phyloP scores from a whole-genome alignment of 37 sponge, comb jelly and placozoan genomes.

The Ephydatia muelleri region DNA sequence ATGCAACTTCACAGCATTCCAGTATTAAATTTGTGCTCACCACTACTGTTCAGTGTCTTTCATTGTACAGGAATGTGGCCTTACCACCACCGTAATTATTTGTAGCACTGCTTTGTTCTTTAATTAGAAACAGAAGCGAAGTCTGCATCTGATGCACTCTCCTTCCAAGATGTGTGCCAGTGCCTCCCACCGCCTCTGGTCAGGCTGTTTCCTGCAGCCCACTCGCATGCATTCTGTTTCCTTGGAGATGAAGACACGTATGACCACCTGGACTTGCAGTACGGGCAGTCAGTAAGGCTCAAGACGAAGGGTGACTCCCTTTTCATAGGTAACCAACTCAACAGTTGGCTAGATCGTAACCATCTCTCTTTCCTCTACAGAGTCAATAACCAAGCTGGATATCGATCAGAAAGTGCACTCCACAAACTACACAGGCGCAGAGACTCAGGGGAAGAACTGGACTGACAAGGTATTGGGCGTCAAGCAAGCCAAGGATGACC shows the following conservation, averaged over 20 bases:
- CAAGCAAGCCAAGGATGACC: conserved; percentile 48
- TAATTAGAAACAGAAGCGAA: conserved; percentile 57
- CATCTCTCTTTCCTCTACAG: conserved; percentile 27
- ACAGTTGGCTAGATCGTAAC: background rate
- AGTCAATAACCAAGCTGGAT: conserved; percentile 65
- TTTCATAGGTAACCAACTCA: conserved; percentile 48
- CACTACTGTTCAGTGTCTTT: too few relatives aligned
- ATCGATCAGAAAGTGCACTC: conserved; percentile 61
- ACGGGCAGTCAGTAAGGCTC: conserved; percentile 56
- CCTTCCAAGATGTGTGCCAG: conserved; percentile 28
- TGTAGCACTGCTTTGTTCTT: too few relatives aligned
- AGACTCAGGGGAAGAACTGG: conserved; percentile 78
- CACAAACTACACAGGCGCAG: conserved; percentile 81
- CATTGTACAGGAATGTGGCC: too few relatives aligned
- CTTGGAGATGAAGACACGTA: conserved; percentile 74
- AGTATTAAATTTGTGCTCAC: too few relatives aligned
- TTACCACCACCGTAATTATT: too few relatives aligned
- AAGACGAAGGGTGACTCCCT: conserved; percentile 82
- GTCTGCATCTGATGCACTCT: conserved; percentile 47
- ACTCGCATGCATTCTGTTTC: conserved; percentile 55
- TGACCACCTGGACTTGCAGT: conserved; percentile 62
- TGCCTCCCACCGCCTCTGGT: conserved; percentile 31
- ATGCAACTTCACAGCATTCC: too few relatives aligned
- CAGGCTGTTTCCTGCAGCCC: conserved; percentile 38
- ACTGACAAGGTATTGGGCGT: conserved; percentile 75